Base-by-base conservation (phyloP, 1,140 invertebrate species). In the Leptopilina clavipes region DNA sequence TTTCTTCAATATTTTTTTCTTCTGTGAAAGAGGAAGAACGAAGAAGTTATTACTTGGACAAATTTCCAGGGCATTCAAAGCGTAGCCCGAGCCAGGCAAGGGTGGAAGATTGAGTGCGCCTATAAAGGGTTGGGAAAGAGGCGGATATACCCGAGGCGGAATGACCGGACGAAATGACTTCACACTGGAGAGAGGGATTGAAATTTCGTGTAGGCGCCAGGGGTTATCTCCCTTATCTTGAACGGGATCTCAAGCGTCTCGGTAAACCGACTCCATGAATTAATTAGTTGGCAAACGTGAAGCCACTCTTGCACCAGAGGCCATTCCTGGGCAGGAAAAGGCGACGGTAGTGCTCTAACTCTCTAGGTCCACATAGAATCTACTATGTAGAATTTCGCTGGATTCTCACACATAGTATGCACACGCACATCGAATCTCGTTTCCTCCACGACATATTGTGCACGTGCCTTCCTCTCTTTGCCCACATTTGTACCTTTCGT, bases 271-370 rank as follows among this genome's bases (percentile, higher is more conserved):
- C 73, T 82, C 65, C 78, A 77, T 81, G 84, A 86, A 85, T 85
- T 84, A 86, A 86, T 86, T 85, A 84, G 73, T 76, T 79, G 75
- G 74, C 80, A 84, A 83, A 83, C 82, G 77, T 75, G 75, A 70
- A 56, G 73, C 19, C 44, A 71, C 59, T 65, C 12, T 65, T 31
- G 59, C 22, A 65, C 59, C 59, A 65, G 25, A 52, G 65, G 76
- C 18, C 59, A 71, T 71, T 70, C 40, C 44, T 40, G 70, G 72
- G 65, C 40, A 59, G 70, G 72, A 54, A 76, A 44, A 73, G 37
- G 54, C 71, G 19, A 70, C 43, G 31, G 22, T 71, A 37, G 56
- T 74, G 76, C 43, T 54, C 11, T 77, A 65, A 77, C 56, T 74
- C 76, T 74, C 54, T 52, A 44, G 14, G 52, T 71, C 72, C 72